Evolutionary conservation across 2,888 invertebrate genomes (phyloP).

Genomic region (Caenorhabditis sp.): DNA sequence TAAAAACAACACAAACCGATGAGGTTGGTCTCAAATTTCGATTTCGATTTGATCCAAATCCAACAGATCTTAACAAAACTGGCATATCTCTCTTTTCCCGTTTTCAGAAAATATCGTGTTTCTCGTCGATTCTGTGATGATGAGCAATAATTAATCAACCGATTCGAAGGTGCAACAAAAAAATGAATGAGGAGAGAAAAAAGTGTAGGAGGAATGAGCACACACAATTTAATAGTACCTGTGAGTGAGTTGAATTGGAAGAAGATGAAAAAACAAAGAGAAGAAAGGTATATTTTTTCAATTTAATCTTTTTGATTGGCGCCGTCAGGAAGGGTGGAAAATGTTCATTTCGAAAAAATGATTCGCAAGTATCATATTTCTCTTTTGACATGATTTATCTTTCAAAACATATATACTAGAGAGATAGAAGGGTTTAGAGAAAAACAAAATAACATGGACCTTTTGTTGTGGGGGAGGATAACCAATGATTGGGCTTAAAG

Average conservation of each 20-base stretch:
- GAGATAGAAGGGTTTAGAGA: not conserved
- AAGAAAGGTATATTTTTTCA: not conserved
- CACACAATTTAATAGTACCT: not conserved
- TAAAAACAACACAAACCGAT: conserved; percentile 7
- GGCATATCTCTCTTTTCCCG: conserved; percentile 12
- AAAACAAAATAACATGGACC: not conserved
- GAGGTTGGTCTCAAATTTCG: conserved; percentile 20
- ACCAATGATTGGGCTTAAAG: too few species aligned
- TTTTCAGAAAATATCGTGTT: not conserved
- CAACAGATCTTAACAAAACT: conserved; percentile 38
- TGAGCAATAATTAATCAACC: not conserved
- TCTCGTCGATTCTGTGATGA: not conserved
- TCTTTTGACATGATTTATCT: not conserved
- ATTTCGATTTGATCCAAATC: conserved; percentile 20
- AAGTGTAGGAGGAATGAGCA: not conserved
- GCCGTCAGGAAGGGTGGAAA: too few species aligned
- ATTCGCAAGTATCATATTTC: not conserved
- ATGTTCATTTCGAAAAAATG: not conserved
- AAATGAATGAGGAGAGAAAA: not conserved
- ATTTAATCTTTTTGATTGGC: too few species aligned
- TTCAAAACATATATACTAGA: not conserved
- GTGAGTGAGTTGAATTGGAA: not conserved
- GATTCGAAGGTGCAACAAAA: not conserved
- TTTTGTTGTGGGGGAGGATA: too few species aligned
- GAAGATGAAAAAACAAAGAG: too few species aligned